These are phyloP conservation scores for Phyllostomus discolor DNA, from an alignment of 2,113 vertebrate genomes.

Conservation along the genomic window DNA sequence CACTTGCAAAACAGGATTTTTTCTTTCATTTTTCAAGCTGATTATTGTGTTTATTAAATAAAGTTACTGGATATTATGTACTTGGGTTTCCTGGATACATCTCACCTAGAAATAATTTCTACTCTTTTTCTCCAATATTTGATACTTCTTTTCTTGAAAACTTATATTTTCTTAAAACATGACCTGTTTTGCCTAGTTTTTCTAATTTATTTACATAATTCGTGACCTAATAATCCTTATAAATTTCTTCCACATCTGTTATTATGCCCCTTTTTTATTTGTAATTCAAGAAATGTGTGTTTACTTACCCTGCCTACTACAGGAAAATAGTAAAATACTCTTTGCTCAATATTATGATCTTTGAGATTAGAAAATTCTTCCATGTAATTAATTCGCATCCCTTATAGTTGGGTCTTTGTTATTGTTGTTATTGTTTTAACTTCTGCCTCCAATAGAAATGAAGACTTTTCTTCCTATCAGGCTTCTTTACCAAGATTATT, in stretches of 20 bases:
- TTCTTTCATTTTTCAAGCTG: background rate
- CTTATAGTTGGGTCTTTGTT: background rate
- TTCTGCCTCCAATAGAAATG: background rate
- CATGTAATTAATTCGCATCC: background rate
- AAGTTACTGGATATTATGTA: background rate
- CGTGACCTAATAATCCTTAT: background rate
- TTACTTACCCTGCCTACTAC: background rate
- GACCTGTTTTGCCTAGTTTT: background rate
- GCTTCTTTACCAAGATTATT: background rate
- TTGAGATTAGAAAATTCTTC: constrained; percentile 25
- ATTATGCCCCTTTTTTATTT: constrained; percentile 19
- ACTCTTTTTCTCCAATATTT: background rate
- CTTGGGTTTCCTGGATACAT: background rate
- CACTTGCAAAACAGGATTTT: background rate
- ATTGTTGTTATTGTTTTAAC: background rate
- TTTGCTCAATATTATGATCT: background rate
- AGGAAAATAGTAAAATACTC: background rate
- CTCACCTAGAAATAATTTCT: constrained; percentile 18
- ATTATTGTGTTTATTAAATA: background rate
- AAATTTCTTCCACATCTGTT: background rate
- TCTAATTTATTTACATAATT: constrained; percentile 19
- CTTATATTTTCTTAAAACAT: constrained; percentile 7
- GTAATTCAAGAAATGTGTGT: background rate
- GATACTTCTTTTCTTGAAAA: background rate
- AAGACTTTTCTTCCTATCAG: background rate